phyloP scores from a whole-genome alignment of 2,888 invertebrate species.

The Athetis lepigone region DNA sequence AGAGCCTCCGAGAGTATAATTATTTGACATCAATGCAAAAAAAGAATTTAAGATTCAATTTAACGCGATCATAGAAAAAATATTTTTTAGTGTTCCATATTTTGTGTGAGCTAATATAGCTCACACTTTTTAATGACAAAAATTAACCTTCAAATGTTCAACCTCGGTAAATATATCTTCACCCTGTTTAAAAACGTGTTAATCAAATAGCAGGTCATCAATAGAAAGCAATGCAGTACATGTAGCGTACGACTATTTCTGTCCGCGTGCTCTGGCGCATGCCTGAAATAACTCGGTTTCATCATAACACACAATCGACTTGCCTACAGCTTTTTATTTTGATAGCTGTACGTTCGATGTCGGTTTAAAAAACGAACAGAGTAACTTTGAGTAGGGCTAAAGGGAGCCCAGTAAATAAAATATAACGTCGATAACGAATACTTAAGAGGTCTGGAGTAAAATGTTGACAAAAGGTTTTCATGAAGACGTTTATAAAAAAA shows the following conservation, averaged over 20 bases:
- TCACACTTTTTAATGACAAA: too few species aligned
- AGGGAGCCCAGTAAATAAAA: conserved; percentile 25
- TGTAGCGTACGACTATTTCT: conserved; percentile 66
- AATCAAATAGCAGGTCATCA: conserved; percentile 37
- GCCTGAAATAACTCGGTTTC: conserved; percentile 76
- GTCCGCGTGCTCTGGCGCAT: conserved; percentile 64
- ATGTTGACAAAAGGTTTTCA: too few species aligned
- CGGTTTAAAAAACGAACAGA: conserved; percentile 24
- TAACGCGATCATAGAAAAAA: too few species aligned
- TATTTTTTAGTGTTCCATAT: too few species aligned
- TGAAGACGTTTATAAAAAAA: too few species aligned
- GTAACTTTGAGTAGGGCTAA: neutral
- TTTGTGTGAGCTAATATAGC: too few species aligned
- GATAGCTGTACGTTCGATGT: conserved; percentile 46
- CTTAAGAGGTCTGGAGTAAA: too few species aligned
- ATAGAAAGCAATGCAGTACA: conserved; percentile 53
- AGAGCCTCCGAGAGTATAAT: too few species aligned
- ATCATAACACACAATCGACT: conserved; percentile 66
- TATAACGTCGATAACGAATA: neutral
- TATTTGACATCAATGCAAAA: too few species aligned
- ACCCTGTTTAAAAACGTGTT: neutral
- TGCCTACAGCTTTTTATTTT: conserved; percentile 66
- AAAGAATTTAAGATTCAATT: too few species aligned
- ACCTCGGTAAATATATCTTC: neutral
- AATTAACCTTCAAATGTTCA: too few species aligned